Evolutionary conservation across 2,113 vertebrate species (phyloP).

Genomic region (Casuarius casuarius): DNA sequence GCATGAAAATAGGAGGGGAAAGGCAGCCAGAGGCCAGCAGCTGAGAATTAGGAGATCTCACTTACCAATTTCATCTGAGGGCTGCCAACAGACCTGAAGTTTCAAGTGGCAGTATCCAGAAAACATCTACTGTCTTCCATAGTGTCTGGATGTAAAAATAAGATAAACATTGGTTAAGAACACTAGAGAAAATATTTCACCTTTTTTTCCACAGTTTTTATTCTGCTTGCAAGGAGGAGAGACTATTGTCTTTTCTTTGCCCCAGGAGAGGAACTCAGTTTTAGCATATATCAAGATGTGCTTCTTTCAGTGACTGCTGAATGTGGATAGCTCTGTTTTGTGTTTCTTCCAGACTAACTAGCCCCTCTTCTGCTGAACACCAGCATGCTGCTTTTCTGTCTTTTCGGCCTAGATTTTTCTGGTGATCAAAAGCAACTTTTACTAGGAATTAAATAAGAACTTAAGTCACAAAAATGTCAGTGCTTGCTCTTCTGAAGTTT

Average conservation of each 20-base stretch:
- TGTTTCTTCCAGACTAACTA: not conserved
- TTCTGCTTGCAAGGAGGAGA: not conserved
- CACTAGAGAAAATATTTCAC: not conserved
- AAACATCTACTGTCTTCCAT: not conserved
- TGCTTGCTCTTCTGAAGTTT: not conserved
- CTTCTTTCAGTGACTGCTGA: not conserved
- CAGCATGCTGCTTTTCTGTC: not conserved
- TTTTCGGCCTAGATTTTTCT: not conserved
- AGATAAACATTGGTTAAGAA: not conserved
- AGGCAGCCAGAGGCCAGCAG: not conserved
- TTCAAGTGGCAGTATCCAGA: slow-evolving; percentile 13
- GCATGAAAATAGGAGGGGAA: not conserved
- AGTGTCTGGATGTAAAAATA: not conserved
- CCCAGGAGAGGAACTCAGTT: not conserved
- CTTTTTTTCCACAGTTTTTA: not conserved
- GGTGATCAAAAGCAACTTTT: not conserved
- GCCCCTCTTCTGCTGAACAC: not conserved
- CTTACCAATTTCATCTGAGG: not conserved
- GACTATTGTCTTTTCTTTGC: not conserved
- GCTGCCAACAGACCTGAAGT: slow-evolving; percentile 14
- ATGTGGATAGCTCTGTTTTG: not conserved
- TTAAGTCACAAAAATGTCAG: not conserved
- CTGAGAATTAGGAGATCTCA: not conserved
- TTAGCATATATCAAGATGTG: not conserved
- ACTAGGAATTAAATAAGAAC: not conserved